phyloP scores from a whole-genome alignment of 2,888 invertebrate species.

The Acanthoscelides obtectus region DNA sequence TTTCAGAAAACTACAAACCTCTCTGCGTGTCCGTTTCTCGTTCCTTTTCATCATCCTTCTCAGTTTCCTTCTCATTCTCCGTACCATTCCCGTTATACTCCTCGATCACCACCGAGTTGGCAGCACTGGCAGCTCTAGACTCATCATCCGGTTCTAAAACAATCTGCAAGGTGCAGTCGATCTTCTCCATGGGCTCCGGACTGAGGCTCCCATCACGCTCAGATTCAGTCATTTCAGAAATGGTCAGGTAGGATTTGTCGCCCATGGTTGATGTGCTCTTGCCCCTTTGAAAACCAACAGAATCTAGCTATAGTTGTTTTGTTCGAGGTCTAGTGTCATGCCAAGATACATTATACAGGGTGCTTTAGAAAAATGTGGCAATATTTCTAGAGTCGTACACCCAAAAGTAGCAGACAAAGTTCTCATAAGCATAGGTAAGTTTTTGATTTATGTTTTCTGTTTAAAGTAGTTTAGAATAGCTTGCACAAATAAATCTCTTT shows the following conservation, averaged over 20 bases:
- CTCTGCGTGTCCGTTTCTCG: constrained; percentile 16
- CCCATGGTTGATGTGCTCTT: constrained; percentile 32
- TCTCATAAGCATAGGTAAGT: too few relatives aligned
- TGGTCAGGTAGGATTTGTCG: constrained; percentile 22
- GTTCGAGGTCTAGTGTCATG: too few relatives aligned
- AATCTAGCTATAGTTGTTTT: too few relatives aligned
- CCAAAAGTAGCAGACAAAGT: too few relatives aligned
- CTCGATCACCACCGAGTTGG: constrained; percentile 17
- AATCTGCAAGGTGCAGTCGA: constrained; percentile 8
- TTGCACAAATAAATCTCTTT: too few relatives aligned
- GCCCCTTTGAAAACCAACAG: too few relatives aligned
- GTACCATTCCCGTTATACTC: constrained; percentile 14
- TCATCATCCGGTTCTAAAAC: constrained; percentile 19
- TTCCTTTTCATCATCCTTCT: constrained; percentile 9
- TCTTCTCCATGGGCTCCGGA: constrained; percentile 5
- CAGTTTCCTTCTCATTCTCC: constrained; percentile 1
- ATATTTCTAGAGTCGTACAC: too few relatives aligned
- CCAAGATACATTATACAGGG: too few relatives aligned
- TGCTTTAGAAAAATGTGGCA: too few relatives aligned
- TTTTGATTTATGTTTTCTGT: too few relatives aligned
- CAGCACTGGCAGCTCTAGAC: constrained; percentile 19
- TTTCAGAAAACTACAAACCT: too few relatives aligned
- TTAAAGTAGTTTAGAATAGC: too few relatives aligned
- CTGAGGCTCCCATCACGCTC: constrained; percentile 4
- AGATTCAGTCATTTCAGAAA: constrained; percentile 23